Evolutionary conservation across 2,888 invertebrate genomes (phyloP).

Genomic region (Lepidocyrtinus sp.): DNA sequence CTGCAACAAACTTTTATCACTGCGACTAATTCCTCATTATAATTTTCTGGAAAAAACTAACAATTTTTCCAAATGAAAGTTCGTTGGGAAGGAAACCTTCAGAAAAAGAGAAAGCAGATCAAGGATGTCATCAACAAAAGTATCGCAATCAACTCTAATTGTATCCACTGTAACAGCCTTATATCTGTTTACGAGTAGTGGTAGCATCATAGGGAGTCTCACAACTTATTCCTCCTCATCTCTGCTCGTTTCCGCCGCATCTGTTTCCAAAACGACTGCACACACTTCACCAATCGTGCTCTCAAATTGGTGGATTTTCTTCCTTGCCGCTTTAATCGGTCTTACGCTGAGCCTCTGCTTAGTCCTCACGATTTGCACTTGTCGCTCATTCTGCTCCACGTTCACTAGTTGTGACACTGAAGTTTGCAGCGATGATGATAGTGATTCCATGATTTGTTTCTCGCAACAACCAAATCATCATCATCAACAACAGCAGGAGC

Average conservation of each 20-base stretch:
- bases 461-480: no score
- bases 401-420: slow-evolving; percentile 58
- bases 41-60: slow-evolving; percentile 31
- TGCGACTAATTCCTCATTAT: slow-evolving; percentile 24
- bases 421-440: slow-evolving; percentile 61
- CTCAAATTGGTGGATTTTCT: slow-evolving; percentile 65
- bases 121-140: slow-evolving; percentile 55
- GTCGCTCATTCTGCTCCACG: slow-evolving; percentile 60
- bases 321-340: slow-evolving; percentile 62
- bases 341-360: slow-evolving; percentile 62
- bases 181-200: slow-evolving; percentile 41
- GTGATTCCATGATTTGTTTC: slow-evolving; percentile 55
- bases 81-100: slow-evolving; percentile 16
- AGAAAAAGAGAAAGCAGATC: slow-evolving; percentile 28
- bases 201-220: slow-evolving; percentile 9
- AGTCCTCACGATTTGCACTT: slow-evolving; percentile 64
- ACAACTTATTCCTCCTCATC: slow-evolving; percentile 22
- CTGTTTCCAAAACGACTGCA: slow-evolving; percentile 43
- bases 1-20: neutral
- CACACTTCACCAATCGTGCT: slow-evolving; percentile 51
- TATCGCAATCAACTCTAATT: slow-evolving; percentile 44
- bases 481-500: slow-evolving; percentile 45
- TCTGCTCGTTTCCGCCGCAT: slow-evolving; percentile 35
- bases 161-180: slow-evolving; percentile 43
- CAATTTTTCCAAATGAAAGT: slow-evolving; percentile 53